Evolutionary conservation across 1,140 invertebrate genomes (phyloP).

Genomic region (Pogonomyrmex californicus): DNA sequence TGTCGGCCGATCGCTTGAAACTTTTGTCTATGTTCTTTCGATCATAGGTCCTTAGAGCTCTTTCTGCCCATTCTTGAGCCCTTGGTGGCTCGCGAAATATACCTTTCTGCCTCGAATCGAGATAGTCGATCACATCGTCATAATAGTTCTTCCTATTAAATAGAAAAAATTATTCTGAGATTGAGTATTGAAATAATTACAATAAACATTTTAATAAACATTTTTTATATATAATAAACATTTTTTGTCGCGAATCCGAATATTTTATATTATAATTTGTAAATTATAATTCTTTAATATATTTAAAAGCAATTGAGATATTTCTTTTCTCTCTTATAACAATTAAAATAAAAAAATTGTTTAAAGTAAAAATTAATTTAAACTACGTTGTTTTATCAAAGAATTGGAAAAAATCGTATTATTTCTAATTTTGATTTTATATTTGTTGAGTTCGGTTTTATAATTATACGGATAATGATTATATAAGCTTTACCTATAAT

Average conservation of each 20-base stretch:
- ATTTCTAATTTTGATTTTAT: neutral
- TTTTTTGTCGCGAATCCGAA: neutral
- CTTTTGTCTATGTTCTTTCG: constrained; percentile 84
- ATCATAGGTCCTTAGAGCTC: constrained; percentile 91
- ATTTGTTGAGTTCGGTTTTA: neutral
- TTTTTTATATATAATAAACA: neutral
- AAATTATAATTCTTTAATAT: neutral
- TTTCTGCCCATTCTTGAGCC: constrained; percentile 94
- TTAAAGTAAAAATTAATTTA: constrained; percentile 1
- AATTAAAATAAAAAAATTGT: neutral
- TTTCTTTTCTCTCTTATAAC: neutral
- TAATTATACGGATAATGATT: neutral
- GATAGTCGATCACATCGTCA: constrained; percentile 93
- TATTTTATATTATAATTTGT: neutral
- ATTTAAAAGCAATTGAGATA: neutral
- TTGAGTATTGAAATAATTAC: neutral
- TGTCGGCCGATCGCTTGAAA: constrained; percentile 81
- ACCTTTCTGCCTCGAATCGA: constrained; percentile 92
- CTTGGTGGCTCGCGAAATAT: constrained; percentile 90
- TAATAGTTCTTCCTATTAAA: constrained; percentile 91
- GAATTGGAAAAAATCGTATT: neutral
- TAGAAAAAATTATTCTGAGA: neutral
- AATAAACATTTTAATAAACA: neutral
- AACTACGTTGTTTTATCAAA: neutral
- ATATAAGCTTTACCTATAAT: constrained; percentile 88